Percentiles rank a stretch among this genome's conserved stretches.
Evolutionary conservation across 2,888 invertebrate species (phyloP).

Genomic region (Oxyteleia sp.): DNA sequence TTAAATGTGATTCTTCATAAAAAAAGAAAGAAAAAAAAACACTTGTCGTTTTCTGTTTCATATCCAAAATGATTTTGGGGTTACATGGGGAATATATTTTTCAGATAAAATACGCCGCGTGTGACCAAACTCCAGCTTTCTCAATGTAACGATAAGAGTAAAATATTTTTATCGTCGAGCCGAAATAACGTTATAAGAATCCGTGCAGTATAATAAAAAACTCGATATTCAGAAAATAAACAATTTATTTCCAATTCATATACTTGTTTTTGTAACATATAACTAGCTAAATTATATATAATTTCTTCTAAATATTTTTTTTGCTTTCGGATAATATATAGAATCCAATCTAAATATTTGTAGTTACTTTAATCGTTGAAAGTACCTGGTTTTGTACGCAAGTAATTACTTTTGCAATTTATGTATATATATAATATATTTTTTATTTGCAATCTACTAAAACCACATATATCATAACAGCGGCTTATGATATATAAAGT

Average conservation of each 20-base stretch:
- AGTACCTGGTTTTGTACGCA: constrained; percentile 52
- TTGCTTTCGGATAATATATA: constrained; percentile 34
- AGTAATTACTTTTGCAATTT: too few species aligned
- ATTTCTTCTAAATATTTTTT: too few species aligned
- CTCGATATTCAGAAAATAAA: constrained; percentile 68
- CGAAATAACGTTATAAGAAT: constrained; percentile 13
- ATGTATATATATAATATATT: too few species aligned
- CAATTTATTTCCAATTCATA: constrained; percentile 71
- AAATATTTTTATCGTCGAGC: constrained; percentile 62
- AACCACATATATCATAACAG: constrained; percentile 39
- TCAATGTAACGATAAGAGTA: constrained; percentile 56
- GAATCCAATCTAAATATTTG: constrained; percentile 46
- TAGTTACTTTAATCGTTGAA: constrained; percentile 44
- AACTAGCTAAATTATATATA: constrained; percentile 34
- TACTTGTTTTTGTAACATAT: constrained; percentile 53
- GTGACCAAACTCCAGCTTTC: constrained; percentile 56
- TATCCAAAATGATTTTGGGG: constrained; percentile 57
- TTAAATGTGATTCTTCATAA: too few species aligned
- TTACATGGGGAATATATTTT: constrained; percentile 55
- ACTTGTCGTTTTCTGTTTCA: too few species aligned
- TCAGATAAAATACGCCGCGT: constrained; percentile 49
- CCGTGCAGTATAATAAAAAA: constrained; percentile 58
- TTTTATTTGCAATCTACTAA: constrained; percentile 32
- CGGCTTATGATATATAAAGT: constrained; percentile 38
- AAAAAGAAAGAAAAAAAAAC: too few species aligned